phyloP scores from a whole-genome alignment of 1,140 invertebrate genomes.

The Leucophenga varia region DNA sequence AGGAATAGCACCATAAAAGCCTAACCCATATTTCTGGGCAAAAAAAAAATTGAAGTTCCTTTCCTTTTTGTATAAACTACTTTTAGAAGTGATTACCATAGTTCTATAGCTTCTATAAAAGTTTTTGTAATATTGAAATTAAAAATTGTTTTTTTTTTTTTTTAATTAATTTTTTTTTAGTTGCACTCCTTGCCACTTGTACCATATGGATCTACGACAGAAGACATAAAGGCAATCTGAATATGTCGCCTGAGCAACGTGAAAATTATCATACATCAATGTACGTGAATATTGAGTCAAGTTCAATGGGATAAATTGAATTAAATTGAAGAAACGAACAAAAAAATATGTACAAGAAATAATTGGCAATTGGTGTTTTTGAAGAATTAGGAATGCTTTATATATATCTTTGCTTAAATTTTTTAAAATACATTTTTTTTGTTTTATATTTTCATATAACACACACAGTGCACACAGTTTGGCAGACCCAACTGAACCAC shows the following conservation, averaged over 20 bases:
- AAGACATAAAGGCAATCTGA: conserved; percentile 70
- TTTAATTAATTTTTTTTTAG: conserved; percentile 16
- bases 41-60: no score
- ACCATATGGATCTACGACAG: conserved; percentile 77
- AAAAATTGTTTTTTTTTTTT: conserved; percentile 3
- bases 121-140: neutral
- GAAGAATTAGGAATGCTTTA: conserved; percentile 1
- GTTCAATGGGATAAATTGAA: conserved; percentile 28
- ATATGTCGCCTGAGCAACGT: conserved; percentile 70
- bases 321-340: conserved; percentile 1
- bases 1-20: no score
- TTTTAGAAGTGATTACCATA: no score
- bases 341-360: conserved; percentile 3
- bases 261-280: conserved; percentile 46
- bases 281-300: conserved; percentile 54
- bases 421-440: neutral
- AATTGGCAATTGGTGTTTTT: no score
- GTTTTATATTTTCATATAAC: conserved; percentile 10
- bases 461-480: conserved; percentile 5
- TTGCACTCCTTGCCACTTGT: conserved; percentile 72
- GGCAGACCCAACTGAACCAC: conserved; percentile 1
- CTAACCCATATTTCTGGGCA: no score
- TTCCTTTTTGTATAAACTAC: neutral
- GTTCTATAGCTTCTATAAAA: conserved; percentile 1
- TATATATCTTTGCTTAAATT: neutral